Percentiles rank a stretch among this genome's conserved stretches.
These are phyloP conservation scores for Tipula unca DNA, from an alignment of 2,888 invertebrate genomes.

Conservation along the genomic window DNA sequence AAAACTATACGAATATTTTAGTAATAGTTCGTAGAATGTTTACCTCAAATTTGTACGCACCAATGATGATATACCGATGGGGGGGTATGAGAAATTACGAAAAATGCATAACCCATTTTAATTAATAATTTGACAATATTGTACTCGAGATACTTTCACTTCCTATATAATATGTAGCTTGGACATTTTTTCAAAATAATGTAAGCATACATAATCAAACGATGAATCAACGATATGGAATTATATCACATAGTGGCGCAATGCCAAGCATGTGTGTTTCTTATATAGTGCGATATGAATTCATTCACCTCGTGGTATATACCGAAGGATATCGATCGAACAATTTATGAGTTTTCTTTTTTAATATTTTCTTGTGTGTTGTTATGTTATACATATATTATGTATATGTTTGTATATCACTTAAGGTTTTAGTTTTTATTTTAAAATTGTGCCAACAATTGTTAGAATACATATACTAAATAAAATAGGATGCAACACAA, in stretches of 20 bases:
- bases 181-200: neutral
- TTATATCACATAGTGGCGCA: neutral
- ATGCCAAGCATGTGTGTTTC: neutral
- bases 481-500: neutral
- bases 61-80: neutral
- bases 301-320: neutral
- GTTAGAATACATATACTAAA: neutral
- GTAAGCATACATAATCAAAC: neutral
- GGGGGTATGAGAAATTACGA: neutral
- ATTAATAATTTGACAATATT: neutral
- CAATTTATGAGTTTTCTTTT: neutral
- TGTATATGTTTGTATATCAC: neutral
- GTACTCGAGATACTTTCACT: neutral
- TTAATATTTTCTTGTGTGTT: neutral
- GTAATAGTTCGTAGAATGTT: neutral
- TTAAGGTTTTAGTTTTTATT: neutral
- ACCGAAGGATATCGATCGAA: neutral
- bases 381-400: neutral
- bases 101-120: neutral
- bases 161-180: neutral
- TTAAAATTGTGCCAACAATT: neutral
- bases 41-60: neutral
- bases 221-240: neutral
- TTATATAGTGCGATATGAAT: conserved; percentile 8
- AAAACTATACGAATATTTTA: neutral